phyloP scores from a whole-genome alignment of 2,113 vertebrate species.

The Gnathonemus longibarbis region DNA sequence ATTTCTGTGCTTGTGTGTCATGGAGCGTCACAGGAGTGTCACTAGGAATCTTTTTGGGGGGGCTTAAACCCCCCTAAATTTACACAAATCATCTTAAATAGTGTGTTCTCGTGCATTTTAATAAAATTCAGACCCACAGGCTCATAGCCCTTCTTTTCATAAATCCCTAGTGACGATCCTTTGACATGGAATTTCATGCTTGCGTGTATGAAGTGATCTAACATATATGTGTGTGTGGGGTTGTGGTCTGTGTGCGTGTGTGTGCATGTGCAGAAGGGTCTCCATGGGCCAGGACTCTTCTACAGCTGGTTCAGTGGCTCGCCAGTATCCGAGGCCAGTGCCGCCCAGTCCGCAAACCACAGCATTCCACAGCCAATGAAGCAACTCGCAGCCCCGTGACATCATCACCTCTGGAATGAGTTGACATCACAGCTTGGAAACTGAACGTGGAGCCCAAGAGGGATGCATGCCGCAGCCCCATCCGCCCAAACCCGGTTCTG shows the following conservation, averaged over 20 bases:
- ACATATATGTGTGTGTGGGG: background rate
- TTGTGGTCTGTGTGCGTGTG: background rate
- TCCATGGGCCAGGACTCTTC: background rate
- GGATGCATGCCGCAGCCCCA: background rate
- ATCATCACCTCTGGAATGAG: conserved; percentile 58
- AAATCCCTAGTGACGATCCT: background rate
- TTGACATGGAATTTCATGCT: background rate
- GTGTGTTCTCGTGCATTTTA: background rate
- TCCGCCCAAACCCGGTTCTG: background rate
- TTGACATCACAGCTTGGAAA: conserved; percentile 29
- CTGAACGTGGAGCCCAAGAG: conserved; percentile 1
- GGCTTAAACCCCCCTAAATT: background rate
- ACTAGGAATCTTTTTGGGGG: background rate
- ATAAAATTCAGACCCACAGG: background rate
- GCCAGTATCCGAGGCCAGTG: background rate
- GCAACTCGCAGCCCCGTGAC: conserved; percentile 48
- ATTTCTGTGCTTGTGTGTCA: background rate
- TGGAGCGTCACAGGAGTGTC: background rate
- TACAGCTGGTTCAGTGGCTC: background rate
- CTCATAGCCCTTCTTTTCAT: background rate
- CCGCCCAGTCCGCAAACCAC: conserved; percentile 12
- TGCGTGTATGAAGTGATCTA: background rate
- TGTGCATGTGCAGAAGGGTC: background rate
- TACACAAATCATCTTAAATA: background rate
- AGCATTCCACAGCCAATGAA: conserved; percentile 54